These are phyloP conservation scores for Eciton burchellii DNA, from an alignment of 1,140 invertebrate genomes.

Conservation along the genomic window DNA sequence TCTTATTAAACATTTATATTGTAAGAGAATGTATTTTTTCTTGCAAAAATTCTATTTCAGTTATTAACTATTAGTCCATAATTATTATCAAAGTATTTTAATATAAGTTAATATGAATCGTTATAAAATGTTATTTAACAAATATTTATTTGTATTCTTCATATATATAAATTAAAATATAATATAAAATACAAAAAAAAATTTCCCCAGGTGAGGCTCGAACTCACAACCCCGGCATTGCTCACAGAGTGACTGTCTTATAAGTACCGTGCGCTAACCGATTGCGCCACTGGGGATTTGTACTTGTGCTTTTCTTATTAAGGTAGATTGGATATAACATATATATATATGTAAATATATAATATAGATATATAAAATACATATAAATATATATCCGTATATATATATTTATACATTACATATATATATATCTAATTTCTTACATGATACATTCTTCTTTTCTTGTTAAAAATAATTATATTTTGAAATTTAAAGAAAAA, in stretches of 20 bases:
- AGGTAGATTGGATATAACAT: not conserved
- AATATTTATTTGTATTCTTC: constrained; percentile 1
- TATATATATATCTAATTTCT: no score
- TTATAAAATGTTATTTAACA: not conserved
- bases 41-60: no score
- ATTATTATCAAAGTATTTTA: no score
- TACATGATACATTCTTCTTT: no score
- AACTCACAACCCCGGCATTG: constrained; percentile 98
- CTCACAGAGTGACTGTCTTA: constrained; percentile 94
- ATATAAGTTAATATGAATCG: not conserved
- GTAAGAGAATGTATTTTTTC: no score
- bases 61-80: no score
- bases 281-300: constrained; percentile 96
- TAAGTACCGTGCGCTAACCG: constrained; percentile 99
- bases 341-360: not conserved
- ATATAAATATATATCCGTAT: no score
- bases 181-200: constrained; percentile 84
- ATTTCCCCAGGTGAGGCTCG: constrained; percentile 97
- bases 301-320: constrained; percentile 65
- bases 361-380: no score
- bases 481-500: no score
- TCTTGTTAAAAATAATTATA: no score
- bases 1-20: no score
- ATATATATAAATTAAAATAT: not conserved
- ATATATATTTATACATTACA: no score